These are phyloP conservation scores for Mungos mungo DNA, from an alignment of 2,113 vertebrate genomes.

Conservation along the genomic window DNA sequence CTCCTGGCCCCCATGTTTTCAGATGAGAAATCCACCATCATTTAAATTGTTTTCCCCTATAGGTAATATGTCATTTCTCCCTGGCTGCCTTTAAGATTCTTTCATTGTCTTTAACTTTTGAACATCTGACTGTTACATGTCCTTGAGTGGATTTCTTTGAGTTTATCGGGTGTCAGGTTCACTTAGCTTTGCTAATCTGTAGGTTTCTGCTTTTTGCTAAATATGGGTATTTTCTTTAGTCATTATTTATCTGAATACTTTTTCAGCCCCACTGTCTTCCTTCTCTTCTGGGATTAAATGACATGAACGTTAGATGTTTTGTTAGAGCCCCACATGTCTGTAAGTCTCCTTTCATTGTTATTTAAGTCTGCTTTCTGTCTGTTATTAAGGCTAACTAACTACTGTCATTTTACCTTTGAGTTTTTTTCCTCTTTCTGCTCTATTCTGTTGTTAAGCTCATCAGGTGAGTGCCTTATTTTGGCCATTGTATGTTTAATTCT, in stretches of 20 bases:
- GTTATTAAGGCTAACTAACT: not conserved
- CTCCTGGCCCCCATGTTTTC: not conserved
- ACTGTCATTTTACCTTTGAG: not conserved
- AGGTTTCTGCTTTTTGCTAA: not conserved
- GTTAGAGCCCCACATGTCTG: not conserved
- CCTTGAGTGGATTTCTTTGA: not conserved
- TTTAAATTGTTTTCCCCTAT: not conserved
- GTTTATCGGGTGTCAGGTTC: not conserved
- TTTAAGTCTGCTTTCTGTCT: not conserved
- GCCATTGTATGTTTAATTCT: not conserved
- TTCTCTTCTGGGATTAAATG: not conserved
- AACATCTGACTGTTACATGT: not conserved
- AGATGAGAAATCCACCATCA: not conserved
- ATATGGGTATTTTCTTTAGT: not conserved
- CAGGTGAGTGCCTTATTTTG: not conserved
- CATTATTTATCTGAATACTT: no score
- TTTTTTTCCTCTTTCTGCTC: not conserved
- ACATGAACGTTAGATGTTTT: not conserved
- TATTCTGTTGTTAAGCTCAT: not conserved
- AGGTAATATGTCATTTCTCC: not conserved
- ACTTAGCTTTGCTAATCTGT: not conserved
- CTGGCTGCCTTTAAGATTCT: not conserved
- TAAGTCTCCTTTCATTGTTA: not conserved
- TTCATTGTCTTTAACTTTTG: not conserved
- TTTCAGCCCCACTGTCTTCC: not conserved